Evolutionary conservation across 2,113 vertebrate genomes (phyloP).

Genomic region (Nibea coibor): DNA sequence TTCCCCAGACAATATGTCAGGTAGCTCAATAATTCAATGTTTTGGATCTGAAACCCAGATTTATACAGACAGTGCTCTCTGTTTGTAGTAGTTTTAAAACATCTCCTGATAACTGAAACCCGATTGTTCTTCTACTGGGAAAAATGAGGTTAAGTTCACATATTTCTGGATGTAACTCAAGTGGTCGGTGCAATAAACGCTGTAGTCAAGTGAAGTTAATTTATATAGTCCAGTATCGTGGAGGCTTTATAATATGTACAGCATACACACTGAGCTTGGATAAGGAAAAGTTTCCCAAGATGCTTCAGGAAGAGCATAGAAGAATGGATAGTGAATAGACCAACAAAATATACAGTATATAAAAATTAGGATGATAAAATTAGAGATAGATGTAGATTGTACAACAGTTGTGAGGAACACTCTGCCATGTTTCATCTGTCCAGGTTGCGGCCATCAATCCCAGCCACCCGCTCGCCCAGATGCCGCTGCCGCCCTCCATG

Average conservation of each 20-base stretch:
- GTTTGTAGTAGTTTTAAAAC: too few relatives aligned
- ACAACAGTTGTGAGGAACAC: not conserved
- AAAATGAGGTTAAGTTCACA: too few relatives aligned
- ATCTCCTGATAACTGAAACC: not conserved
- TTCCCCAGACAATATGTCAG: conserved; percentile 13
- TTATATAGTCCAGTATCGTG: too few relatives aligned
- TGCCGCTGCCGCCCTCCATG: conserved; percentile 98
- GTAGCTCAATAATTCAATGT: conserved; percentile 14
- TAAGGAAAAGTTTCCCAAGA: too few relatives aligned
- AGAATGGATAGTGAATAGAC: too few relatives aligned
- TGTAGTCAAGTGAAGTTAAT: too few relatives aligned
- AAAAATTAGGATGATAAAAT: not conserved
- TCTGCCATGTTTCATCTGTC: not conserved
- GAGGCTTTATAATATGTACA: too few relatives aligned
- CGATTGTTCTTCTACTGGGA: not conserved
- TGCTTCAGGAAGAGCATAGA: too few relatives aligned
- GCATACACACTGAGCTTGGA: too few relatives aligned
- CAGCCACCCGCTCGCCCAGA: conserved; percentile 96
- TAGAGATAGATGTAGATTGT: not conserved
- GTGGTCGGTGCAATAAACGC: not conserved
- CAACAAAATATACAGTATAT: not conserved
- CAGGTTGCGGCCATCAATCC: conserved; percentile 99
- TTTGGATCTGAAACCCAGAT: conserved; percentile 23
- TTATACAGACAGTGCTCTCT: not conserved
- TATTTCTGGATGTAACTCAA: not conserved